phyloP scores from a whole-genome alignment of 2,888 invertebrate species.

The Spodoptera picta region DNA sequence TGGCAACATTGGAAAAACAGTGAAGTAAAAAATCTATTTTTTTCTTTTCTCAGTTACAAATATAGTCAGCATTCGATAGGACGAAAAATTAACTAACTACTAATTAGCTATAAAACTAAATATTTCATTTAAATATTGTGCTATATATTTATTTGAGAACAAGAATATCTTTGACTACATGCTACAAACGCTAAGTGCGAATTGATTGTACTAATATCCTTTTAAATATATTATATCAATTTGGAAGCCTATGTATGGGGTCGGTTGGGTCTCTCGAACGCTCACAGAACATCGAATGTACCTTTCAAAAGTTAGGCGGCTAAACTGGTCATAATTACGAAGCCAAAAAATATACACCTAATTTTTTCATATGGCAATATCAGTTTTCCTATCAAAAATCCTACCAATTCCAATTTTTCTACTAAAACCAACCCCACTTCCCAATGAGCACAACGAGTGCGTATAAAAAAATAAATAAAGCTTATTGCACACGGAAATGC shows the following conservation, averaged over 20 bases:
- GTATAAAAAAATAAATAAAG: conserved; percentile 59
- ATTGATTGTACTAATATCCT: conserved; percentile 81
- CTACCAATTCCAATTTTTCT: background rate
- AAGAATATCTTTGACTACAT: conserved; percentile 67
- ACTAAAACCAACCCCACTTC: conserved; percentile 50
- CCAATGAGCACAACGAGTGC: conserved; percentile 48
- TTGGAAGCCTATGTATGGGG: conserved; percentile 72
- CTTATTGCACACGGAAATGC: conserved; percentile 70
- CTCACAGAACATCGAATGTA: conserved; percentile 1
- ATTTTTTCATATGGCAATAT: background rate
- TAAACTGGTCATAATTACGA: background rate
- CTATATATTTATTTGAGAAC: conserved; percentile 65
- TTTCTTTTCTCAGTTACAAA: conserved; percentile 50
- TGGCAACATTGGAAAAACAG: conserved; percentile 82
- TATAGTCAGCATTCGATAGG: conserved; percentile 52
- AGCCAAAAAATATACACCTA: background rate
- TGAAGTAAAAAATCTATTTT: conserved; percentile 52
- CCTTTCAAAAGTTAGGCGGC: conserved; percentile 9
- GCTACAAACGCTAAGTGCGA: conserved; percentile 73
- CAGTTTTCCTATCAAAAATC: conserved; percentile 10
- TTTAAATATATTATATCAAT: conserved; percentile 64
- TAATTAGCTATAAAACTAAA: conserved; percentile 73
- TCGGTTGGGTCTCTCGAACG: conserved; percentile 53
- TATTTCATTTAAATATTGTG: conserved; percentile 66
- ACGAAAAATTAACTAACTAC: conserved; percentile 70